A percentile compares a stretch with the other conserved stretches of the same genome.
phyloP scores from a whole-genome alignment of 2,888 invertebrate genomes.

The Platerodrilus igneus region DNA sequence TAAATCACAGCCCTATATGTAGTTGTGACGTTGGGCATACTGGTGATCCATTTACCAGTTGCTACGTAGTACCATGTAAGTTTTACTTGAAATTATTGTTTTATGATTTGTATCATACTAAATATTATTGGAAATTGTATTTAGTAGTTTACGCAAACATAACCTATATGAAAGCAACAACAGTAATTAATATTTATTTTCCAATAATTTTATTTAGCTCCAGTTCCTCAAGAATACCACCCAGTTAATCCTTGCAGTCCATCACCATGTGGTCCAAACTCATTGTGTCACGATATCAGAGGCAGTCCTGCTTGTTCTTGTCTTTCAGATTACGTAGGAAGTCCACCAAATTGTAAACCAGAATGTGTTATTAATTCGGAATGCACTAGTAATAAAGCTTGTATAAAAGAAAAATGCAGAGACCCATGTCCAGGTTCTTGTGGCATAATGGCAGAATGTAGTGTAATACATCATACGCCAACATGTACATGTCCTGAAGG shows the following conservation, averaged over 20 bases:
- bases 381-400: conserved; percentile 65
- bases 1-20: conserved; percentile 58
- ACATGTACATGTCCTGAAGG: conserved; percentile 67
- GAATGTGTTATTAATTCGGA: conserved; percentile 71
- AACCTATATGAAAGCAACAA: too few relatives aligned
- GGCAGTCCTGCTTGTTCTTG: conserved; percentile 60
- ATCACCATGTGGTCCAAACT: conserved; percentile 63
- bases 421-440: conserved; percentile 75
- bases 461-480: conserved; percentile 69
- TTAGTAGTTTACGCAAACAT: too few relatives aligned
- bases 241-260: conserved; percentile 57
- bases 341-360: conserved; percentile 70
- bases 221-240: conserved; percentile 28
- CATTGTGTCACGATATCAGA: conserved; percentile 55
- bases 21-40: conserved; percentile 51
- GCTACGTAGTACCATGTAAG: conserved; percentile 47
- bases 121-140: too few relatives aligned
- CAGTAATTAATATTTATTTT: background rate
- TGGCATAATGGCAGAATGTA: conserved; percentile 65
- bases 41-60: conserved; percentile 59
- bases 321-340: conserved; percentile 62
- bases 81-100: background rate
- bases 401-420: conserved; percentile 65
- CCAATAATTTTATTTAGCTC: conserved; percentile 6
- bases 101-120: too few relatives aligned